Base-by-base conservation (phyloP, 2,888 invertebrate genomes). In the Eupithecia abbreviata region DNA sequence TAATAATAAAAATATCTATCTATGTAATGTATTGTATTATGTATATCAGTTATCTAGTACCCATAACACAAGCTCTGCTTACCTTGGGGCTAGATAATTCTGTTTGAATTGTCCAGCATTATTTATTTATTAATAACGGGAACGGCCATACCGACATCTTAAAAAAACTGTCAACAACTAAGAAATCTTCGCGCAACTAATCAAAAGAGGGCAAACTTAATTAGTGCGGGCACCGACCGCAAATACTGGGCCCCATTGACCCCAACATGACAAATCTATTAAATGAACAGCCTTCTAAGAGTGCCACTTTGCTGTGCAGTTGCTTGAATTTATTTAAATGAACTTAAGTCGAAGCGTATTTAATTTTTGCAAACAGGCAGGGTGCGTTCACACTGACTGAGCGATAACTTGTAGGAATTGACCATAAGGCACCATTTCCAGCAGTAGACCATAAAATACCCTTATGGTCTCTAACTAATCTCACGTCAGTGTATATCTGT, bases 171-270 rank as follows among this genome's bases (percentile, higher is more conserved):
- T 69, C 74, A 72, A 55, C 74, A 43, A 69, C 45, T 45, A 49
- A n/a, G 62, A 76, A 73, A 71, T 66, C 76, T 76, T 51, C 4
- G n/a, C 67, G 47, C 70, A 43, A 72, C 74, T 65, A 72, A 77
- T 74, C 66, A 77, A 72, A 74, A 72, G 72, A 69, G 72, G 47
- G 71, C 65, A 30, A 72, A 74, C 77, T 74, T 74, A 74, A 74
- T 77, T 74, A 74, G 74, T 42, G 55, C n/a, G 71, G 72, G 49
- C 45, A 43, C 49, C 72, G 7, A n/a, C 58, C 74, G 62, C 69
- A 74, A 77, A 72, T 51, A 72, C 65, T 74, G 51, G 49, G n/a
- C 42, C n/a, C 55, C 30, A 62, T 62, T 9, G 62, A 30, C 62
- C 62, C 12, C 41, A 62, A 71, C 68, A 72, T 70, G 72, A 72